Conservation (phyloP, 1,140 invertebrate species). For the Hestina assimilis region DNA sequence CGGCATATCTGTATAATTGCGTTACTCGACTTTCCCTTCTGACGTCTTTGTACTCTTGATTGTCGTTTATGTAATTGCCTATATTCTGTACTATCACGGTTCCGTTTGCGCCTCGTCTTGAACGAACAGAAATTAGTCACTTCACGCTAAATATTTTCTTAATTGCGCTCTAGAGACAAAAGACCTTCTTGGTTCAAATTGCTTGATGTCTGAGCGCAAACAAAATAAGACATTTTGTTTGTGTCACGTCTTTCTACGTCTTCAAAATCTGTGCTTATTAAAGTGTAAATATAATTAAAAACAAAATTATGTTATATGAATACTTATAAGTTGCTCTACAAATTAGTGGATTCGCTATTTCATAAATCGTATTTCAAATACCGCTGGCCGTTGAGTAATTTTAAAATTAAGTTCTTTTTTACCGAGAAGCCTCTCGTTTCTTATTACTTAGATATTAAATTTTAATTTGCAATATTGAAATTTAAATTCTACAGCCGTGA, state of each 20-base stretch:
- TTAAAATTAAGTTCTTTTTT: conserved; percentile 26
- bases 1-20: conserved; percentile 68
- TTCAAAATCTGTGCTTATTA: neutral
- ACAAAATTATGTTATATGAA: neutral
- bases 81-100: conserved; percentile 59
- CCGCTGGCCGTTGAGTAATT: conserved; percentile 22
- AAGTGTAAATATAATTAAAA: neutral
- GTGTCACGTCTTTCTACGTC: neutral
- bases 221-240: conserved; percentile 6
- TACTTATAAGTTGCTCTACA: conserved; percentile 6
- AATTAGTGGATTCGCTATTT: conserved; percentile 22
- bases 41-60: conserved; percentile 63
- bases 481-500: neutral
- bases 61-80: conserved; percentile 73
- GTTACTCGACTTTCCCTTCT: conserved; percentile 63
- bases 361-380: conserved; percentile 16
- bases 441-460: conserved; percentile 19
- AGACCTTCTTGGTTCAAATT: conserved; percentile 36
- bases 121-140: conserved; percentile 57
- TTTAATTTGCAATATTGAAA: conserved; percentile 7
- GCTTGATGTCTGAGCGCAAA: conserved; percentile 18
- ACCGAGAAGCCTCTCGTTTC: conserved; percentile 8
- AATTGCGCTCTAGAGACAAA: conserved; percentile 56
- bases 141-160: conserved; percentile 64
- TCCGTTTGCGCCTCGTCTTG: conserved; percentile 41